Percentiles rank a stretch among this genome's conserved stretches.
Conservation (phyloP, 2,888 invertebrate genomes). For the Silvanus unidentatus region DNA sequence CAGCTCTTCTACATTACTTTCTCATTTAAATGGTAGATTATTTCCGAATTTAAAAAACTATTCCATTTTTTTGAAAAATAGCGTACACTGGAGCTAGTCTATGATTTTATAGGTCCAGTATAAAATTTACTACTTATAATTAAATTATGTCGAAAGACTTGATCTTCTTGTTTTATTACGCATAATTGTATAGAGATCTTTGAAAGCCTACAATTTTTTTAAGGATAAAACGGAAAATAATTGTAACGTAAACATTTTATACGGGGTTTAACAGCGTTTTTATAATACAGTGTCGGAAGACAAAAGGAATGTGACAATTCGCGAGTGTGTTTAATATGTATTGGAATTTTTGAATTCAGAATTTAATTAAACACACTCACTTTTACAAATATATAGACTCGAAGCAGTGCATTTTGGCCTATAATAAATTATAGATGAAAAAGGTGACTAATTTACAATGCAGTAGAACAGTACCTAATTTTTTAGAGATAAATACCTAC, state of each 20-base stretch:
- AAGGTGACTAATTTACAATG: slow-evolving; percentile 18
- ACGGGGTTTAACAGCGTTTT: too few species aligned
- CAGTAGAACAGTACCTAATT: slow-evolving; percentile 3
- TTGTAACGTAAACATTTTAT: slow-evolving; percentile 8
- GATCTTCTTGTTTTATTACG: slow-evolving; percentile 28
- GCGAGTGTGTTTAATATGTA: not conserved
- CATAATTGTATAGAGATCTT: slow-evolving; percentile 40
- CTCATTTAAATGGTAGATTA: not conserved
- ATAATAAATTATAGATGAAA: slow-evolving; percentile 13
- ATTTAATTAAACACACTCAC: too few species aligned
- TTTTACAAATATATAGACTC: too few species aligned
- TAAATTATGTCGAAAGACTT: slow-evolving; percentile 40
- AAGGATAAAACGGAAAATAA: slow-evolving; percentile 15
- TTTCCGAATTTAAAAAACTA: not conserved
- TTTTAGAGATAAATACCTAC: slow-evolving; percentile 11
- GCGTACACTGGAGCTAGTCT: slow-evolving; percentile 25
- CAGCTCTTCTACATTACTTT: too few species aligned
- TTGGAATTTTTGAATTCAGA: too few species aligned
- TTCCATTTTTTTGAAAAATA: not conserved
- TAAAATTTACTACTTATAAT: slow-evolving; percentile 44
- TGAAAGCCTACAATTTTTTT: slow-evolving; percentile 32
- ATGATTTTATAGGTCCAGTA: slow-evolving; percentile 38
- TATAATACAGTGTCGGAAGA: slow-evolving; percentile 1
- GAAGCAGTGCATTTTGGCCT: not conserved
- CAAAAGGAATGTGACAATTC: not conserved